Base-by-base conservation (phyloP, 2,113 vertebrate genomes). In the Motacilla tschutschensis region DNA sequence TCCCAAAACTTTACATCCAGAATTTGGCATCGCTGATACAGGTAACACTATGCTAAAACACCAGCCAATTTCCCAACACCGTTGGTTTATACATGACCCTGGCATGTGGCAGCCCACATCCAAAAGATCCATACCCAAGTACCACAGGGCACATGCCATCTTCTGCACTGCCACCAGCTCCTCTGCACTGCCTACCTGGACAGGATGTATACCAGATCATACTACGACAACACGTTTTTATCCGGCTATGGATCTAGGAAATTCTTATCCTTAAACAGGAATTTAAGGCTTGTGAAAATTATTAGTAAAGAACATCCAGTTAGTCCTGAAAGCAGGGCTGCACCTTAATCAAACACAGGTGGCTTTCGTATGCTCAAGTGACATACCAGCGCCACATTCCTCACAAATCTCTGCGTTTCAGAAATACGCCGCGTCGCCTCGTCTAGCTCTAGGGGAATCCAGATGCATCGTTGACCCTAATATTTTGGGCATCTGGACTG, bases 321-420 rank as follows among this genome's bases (percentile, higher is more conserved):
- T 36, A 63, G 72, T 44, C 70, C 62, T 26, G 21, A 80, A 89
- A 78, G 53, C 6, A 0, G 69, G 79, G 62, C 76, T 83, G 77
- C 75, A 93, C 79, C 90, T 93, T 90, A 93, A 93, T 74, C 92
- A 91, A 95, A 91, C 88, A 90, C 88, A 92, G 89, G 92, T 91
- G 93, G 84, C 79, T 88, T 82, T 74, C 4, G 3, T 69, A 46
- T 0, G 1, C 87, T 71, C 38, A 28, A 85, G 80, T 81, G 80
- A 89, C 90, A 87, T 71, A 90, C 64, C 79, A 79, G 72, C 2
- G 1, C 66, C 79, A 69, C 92, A 94, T 91, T 92, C 93, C 88
- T 91, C 28, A 4, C 82, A 93, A 90, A 92, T 73, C 79, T 84
- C 73, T 15, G 78, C 2, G 0, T 80, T 85, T 91, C 51, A 87